Percentiles rank a stretch among this genome's conserved stretches.
Conservation (phyloP, 2,888 invertebrate species). For the Sacculina carcini region DNA sequence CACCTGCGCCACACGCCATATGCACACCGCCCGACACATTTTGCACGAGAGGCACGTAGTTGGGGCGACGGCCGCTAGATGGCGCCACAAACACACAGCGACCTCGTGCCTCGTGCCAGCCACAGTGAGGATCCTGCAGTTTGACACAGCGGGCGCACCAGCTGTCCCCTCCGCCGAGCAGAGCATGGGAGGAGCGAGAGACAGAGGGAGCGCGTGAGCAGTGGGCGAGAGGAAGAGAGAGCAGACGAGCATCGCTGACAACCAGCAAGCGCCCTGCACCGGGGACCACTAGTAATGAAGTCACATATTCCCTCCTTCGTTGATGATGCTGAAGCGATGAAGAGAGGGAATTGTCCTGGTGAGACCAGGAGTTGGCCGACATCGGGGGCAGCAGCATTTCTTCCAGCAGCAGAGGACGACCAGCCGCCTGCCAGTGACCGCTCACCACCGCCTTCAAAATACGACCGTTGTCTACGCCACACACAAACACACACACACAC, state of each 20-base stretch:
- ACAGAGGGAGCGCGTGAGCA: conserved; percentile 30
- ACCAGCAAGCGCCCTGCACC: conserved; percentile 46
- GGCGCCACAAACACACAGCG: conserved; percentile 28
- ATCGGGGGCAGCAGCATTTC: conserved; percentile 49
- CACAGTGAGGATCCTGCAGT: conserved; percentile 89
- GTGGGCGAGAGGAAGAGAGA: conserved; percentile 57
- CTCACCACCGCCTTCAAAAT: conserved; percentile 56
- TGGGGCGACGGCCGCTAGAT: background rate
- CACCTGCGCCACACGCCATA: conserved; percentile 2
- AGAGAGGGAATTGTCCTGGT: too few species aligned
- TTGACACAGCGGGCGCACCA: conserved; percentile 54
- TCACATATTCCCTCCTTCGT: too few species aligned
- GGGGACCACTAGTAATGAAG: too few species aligned
- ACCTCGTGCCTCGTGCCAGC: conserved; percentile 48
- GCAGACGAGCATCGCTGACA: conserved; percentile 60
- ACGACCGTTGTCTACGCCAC: conserved; percentile 54
- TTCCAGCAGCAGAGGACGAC: conserved; percentile 48
- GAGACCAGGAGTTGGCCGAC: too few species aligned
- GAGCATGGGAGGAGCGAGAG: background rate
- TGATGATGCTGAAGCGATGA: too few species aligned
- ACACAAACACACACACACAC: background rate
- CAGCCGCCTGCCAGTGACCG: conserved; percentile 17
- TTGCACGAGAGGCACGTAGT: conserved; percentile 5
- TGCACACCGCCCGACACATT: conserved; percentile 7
- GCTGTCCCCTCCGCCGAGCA: background rate